These are phyloP conservation scores for Philotrypesis tridentata DNA, from an alignment of 1,140 invertebrate species.

Conservation along the genomic window DNA sequence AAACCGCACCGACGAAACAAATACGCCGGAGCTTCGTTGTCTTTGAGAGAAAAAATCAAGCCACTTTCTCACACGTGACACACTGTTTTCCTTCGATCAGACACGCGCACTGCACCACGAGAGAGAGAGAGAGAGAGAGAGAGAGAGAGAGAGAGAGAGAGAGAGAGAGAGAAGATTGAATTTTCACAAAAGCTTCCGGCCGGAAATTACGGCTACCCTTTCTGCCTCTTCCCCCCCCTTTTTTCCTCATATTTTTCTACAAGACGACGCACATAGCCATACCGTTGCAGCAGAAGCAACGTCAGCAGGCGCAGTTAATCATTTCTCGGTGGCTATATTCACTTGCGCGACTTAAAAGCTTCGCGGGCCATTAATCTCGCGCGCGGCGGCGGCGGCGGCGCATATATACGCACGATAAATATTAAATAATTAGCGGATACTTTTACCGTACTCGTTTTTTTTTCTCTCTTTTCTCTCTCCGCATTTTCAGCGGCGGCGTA, in stretches of 20 bases:
- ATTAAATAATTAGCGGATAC: conserved; percentile 20
- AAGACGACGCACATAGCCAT: no score
- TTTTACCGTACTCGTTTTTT: no score
- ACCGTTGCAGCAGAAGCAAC: not conserved
- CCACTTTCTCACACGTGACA: no score
- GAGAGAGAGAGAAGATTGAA: not conserved
- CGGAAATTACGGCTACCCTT: not conserved
- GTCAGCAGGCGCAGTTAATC: conserved; percentile 7
- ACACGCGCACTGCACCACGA: no score
- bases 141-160: no score
- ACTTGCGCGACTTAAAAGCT: not conserved
- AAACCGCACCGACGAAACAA: no score
- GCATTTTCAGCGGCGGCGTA: not conserved
- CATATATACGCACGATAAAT: not conserved
- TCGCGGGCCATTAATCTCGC: conserved; percentile 17
- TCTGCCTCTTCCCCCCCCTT: not conserved
- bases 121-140: no score
- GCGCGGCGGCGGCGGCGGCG: not conserved
- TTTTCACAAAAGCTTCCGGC: not conserved
- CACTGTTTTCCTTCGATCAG: not conserved
- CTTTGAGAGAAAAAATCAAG: no score
- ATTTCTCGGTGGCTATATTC: conserved; percentile 1
- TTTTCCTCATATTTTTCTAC: not conserved
- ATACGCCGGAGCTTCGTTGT: no score
- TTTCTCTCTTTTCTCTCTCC: not conserved